Evolutionary conservation across 2,797 vertebrate species (phyloP).

Genomic region (Brachyalestes nurse): DNA sequence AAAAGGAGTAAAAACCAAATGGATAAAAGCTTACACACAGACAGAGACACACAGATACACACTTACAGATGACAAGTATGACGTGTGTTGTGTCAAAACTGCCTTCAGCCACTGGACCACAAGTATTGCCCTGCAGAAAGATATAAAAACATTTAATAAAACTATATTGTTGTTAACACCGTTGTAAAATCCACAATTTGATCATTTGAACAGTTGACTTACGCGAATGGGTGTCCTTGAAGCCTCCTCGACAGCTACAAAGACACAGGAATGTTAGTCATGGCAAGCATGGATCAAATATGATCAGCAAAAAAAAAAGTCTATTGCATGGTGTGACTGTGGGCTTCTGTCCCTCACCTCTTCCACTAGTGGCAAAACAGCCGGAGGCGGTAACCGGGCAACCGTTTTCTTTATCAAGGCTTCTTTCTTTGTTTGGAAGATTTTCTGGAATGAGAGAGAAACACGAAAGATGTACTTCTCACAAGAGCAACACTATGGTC

Average conservation of each 20-base stretch:
- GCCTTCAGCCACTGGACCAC: slow-evolving; percentile 96
- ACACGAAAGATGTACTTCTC: not conserved
- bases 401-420: slow-evolving; percentile 91
- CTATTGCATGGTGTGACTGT: not conserved
- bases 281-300: not conserved
- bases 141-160: not conserved
- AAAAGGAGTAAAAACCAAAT: not conserved
- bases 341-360: slow-evolving; percentile 77
- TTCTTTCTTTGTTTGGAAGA: slow-evolving; percentile 91
- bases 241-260: slow-evolving; percentile 89
- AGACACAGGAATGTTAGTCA: slow-evolving; percentile 2
- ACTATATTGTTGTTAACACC: not conserved
- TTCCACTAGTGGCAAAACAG: slow-evolving; percentile 90
- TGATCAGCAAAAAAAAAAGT: too few relatives aligned
- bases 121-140: slow-evolving; percentile 83
- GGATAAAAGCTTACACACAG: not conserved
- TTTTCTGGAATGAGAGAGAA: slow-evolving; percentile 81
- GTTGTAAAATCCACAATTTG: not conserved
- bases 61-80: slow-evolving; percentile 96
- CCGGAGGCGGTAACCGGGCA: slow-evolving; percentile 88
- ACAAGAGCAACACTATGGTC: not conserved
- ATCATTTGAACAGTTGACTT: slow-evolving; percentile 64
- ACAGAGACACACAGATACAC: not conserved
- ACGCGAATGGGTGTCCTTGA: slow-evolving; percentile 91
- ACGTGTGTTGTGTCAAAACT: slow-evolving; percentile 89